Percentiles rank a stretch among this genome's conserved stretches.
Evolutionary conservation across 2,888 invertebrate genomes (phyloP).

Genomic region (Drosophila mimetica): DNA sequence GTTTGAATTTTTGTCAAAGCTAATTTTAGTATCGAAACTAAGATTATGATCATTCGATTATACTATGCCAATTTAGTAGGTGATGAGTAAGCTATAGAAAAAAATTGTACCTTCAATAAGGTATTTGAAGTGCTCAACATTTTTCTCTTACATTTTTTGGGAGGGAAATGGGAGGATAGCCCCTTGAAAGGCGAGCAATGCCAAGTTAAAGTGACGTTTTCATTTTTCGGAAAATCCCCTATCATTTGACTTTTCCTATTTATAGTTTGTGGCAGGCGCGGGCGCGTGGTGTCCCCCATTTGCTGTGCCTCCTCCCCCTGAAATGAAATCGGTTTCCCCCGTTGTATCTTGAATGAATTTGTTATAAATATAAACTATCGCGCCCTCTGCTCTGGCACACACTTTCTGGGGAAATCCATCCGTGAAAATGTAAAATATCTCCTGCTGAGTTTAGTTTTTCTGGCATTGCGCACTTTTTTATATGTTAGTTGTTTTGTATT

Average conservation of each 20-base stretch:
- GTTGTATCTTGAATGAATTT: constrained; percentile 71
- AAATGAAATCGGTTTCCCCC: constrained; percentile 11
- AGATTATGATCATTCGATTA: too few species aligned
- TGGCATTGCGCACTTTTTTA: constrained; percentile 25
- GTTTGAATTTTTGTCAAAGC: too few species aligned
- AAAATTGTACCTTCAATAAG: too few species aligned
- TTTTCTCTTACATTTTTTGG: not conserved
- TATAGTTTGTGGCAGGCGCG: constrained; percentile 59
- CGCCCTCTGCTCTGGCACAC: constrained; percentile 47
- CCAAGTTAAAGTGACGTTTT: constrained; percentile 74
- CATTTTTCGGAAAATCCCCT: constrained; percentile 78
- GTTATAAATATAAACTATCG: constrained; percentile 71
- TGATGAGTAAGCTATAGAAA: too few species aligned
- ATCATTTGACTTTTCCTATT: constrained; percentile 65
- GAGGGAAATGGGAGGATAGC: constrained; percentile 15
- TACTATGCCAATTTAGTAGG: too few species aligned
- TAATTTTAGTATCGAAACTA: too few species aligned
- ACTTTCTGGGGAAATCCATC: constrained; percentile 75
- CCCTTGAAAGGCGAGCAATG: constrained; percentile 59
- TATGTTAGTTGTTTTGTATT: constrained; percentile 29
- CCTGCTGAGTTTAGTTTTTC: constrained; percentile 72
- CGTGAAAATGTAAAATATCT: constrained; percentile 77
- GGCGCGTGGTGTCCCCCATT: constrained; percentile 51
- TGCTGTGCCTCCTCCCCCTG: constrained; percentile 6
- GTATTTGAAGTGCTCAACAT: not conserved